Evolutionary conservation across 2,797 vertebrate genomes (phyloP).

Genomic region (Onychomys arenicola): DNA sequence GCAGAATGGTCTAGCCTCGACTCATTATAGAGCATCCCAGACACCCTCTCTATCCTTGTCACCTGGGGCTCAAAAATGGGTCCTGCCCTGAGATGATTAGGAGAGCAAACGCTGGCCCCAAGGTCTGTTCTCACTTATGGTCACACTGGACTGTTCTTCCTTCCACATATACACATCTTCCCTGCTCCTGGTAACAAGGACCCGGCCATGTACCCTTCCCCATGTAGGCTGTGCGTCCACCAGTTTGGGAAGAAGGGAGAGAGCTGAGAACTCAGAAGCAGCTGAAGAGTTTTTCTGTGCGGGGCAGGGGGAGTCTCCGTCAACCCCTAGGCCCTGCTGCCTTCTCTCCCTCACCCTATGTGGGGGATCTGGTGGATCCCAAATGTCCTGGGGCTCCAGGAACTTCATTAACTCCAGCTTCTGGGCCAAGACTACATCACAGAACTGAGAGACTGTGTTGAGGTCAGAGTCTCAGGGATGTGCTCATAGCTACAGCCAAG

Average conservation of each 20-base stretch:
- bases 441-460: neutral
- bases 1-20: neutral
- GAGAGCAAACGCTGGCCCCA: neutral
- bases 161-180: rapidly evolving
- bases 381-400: slow-evolving; percentile 86
- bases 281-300: slow-evolving; percentile 64
- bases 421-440: neutral
- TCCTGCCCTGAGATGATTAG: neutral
- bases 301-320: slow-evolving; percentile 91
- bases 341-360: slow-evolving; percentile 40
- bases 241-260: neutral
- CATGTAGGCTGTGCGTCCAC: neutral
- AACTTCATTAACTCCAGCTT: slow-evolving; percentile 77
- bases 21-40: neutral
- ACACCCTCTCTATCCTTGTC: neutral
- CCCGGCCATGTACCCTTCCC: too few relatives aligned
- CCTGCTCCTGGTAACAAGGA: neutral
- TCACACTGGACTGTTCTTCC: neutral
- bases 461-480: neutral
- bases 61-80: neutral
- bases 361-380: slow-evolving; percentile 84
- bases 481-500: neutral
- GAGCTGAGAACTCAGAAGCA: neutral
- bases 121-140: neutral
- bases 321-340: slow-evolving; percentile 75